A percentile compares a stretch with the other conserved stretches of the same genome.
Conservation (phyloP, 2,797 vertebrate species). For the Sorex maritimensis region DNA sequence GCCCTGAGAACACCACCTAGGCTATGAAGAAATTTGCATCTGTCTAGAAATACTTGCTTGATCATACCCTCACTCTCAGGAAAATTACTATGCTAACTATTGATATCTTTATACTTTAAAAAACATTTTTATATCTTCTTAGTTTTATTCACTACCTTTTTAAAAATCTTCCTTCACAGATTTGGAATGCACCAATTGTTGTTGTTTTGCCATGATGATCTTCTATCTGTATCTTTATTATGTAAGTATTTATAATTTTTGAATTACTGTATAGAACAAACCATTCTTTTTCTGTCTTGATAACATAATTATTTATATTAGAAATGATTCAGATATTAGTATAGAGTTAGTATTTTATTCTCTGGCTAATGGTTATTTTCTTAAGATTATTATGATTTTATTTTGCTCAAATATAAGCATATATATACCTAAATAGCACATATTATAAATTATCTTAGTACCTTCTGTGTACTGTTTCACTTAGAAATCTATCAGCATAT, state of each 20-base stretch:
- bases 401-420: too few species aligned
- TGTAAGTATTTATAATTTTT: background rate
- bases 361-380: too few species aligned
- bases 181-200: background rate
- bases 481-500: background rate
- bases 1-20: background rate
- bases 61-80: accelerated
- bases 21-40: background rate
- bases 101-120: background rate
- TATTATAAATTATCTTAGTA: background rate
- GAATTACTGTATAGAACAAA: background rate
- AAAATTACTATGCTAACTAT: background rate
- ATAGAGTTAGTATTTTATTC: too few species aligned
- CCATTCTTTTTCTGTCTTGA: background rate
- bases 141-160: background rate
- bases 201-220: too few species aligned
- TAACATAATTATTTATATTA: background rate
- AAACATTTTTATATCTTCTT: background rate
- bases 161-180: background rate
- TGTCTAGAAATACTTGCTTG: background rate
- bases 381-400: too few species aligned
- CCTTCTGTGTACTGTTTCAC: background rate
- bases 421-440: background rate
- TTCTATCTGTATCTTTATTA: background rate
- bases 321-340: background rate